A percentile compares a stretch with the other conserved stretches of the same genome.
Conservation (phyloP, 2,113 vertebrate species). For the Rhinolophus ferrumequinum region DNA sequence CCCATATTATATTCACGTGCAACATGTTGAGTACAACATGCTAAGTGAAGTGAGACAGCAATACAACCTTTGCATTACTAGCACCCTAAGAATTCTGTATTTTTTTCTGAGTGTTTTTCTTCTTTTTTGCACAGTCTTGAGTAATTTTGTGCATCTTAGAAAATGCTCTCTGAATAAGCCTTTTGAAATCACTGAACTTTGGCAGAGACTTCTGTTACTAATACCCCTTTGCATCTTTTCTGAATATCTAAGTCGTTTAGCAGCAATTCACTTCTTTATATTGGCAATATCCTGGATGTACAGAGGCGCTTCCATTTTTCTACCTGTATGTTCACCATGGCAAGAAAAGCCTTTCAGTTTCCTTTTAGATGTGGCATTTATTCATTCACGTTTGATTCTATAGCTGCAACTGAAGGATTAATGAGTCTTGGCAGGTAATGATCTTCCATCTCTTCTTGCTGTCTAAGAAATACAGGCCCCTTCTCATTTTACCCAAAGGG, state of each 20-base stretch:
- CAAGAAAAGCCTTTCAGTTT: neutral
- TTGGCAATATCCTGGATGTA: neutral
- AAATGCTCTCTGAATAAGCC: neutral
- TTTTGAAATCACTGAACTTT: neutral
- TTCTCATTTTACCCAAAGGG: neutral
- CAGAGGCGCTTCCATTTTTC: neutral
- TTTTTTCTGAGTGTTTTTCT: neutral
- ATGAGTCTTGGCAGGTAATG: neutral
- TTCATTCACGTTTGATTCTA: neutral
- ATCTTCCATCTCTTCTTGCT: neutral
- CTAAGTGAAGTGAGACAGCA: too few relatives aligned
- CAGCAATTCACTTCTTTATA: neutral
- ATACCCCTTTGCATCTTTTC: neutral
- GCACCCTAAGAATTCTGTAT: neutral
- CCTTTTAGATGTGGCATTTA: neutral
- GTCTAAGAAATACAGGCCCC: neutral
- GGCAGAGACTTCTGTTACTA: neutral
- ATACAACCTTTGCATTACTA: neutral
- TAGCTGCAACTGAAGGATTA: accelerated
- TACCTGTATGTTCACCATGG: neutral
- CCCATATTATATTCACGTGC: neutral
- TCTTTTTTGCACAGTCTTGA: neutral
- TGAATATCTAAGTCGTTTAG: neutral
- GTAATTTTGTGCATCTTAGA: neutral
- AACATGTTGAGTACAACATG: neutral